Percentiles rank a stretch among this genome's conserved stretches.
Evolutionary conservation across 2,113 vertebrate species (phyloP).

Genomic region (Noctilio leporinus): DNA sequence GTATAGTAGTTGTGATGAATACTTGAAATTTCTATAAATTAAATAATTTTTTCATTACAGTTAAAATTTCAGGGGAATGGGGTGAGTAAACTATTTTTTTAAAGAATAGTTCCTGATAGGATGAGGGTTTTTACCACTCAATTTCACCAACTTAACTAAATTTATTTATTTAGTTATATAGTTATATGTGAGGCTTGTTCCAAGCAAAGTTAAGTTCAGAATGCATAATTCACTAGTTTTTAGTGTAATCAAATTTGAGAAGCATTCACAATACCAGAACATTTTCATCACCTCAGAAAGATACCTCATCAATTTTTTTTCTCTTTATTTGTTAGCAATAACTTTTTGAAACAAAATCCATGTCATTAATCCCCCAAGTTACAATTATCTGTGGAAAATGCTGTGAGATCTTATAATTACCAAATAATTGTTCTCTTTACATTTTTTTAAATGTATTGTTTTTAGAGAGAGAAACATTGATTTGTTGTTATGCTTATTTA

Average conservation of each 20-base stretch:
- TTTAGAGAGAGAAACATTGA: too few relatives aligned
- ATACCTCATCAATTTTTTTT: not conserved
- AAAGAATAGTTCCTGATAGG: not conserved
- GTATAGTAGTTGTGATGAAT: not conserved
- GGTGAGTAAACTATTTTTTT: not conserved
- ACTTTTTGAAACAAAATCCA: constrained; percentile 16
- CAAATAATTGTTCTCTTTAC: not conserved
- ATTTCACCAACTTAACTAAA: not conserved
- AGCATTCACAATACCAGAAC: not conserved
- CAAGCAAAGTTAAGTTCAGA: not conserved
- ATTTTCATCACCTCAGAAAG: not conserved
- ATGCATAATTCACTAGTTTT: not conserved
- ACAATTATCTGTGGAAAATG: not conserved
- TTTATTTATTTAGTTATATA: not conserved
- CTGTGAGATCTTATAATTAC: not conserved
- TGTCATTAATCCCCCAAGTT: not conserved
- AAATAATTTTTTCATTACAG: not conserved
- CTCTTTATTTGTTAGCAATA: not conserved
- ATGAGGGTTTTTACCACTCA: not conserved
- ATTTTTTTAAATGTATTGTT: too few relatives aligned
- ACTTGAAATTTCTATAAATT: not conserved
- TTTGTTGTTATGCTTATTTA: too few relatives aligned
- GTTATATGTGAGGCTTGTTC: not conserved
- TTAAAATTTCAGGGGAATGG: not conserved
- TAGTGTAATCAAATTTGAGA: not conserved